Base-by-base conservation (phyloP, 30 jellyfish, hydroid and myxozoan species). In the Nemopilema nomurai region DNA sequence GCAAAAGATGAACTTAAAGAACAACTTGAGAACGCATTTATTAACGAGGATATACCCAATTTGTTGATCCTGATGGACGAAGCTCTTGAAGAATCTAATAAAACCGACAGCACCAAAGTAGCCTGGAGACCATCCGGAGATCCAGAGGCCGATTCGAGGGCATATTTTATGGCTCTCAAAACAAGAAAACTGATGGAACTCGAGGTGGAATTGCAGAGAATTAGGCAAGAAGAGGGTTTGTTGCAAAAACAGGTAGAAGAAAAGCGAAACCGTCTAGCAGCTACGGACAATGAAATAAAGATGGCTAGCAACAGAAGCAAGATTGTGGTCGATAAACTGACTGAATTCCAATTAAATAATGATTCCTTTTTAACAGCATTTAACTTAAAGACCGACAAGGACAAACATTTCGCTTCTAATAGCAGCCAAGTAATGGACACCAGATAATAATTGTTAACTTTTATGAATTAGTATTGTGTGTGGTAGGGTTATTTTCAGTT, bases 121-220 rank as follows among this genome's bases (percentile, higher is more conserved):
- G 79, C 92, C 28, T 83, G 92, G 92, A 28, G 92, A 86, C 92
- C 92, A 17, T 33, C 74, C 9, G 92, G 92, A 29, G 67, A 83
- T 33, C 92, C 92, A 8, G 92, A 83, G 74, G 86, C 83, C 7
- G 92, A 83, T 49, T 70, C 86, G 23, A 53, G 92, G 77, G 92
- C 92, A 4, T 73, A 83, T 28, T 68, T 83, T 53, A 72, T 83
- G 83, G 92, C 92, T 18, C n/a, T 68, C 7, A 83, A 83, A 49
- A 64, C 70, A 52, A 68, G 81, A 18, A 71, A 68, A 52, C 28
- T 83, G 22, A 32, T 70, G 23, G 83, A 72, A 22, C 80, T 83
- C 27, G 92, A 83, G 51, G 64, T 4, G 19, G 81, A 83, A 51
- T 86, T 83, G 41, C 86, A 71, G n/a, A 62, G 13, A 53, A 53